These are phyloP conservation scores for Vanessa tameamea DNA, from an alignment of 1,140 invertebrate genomes.

Conservation along the genomic window DNA sequence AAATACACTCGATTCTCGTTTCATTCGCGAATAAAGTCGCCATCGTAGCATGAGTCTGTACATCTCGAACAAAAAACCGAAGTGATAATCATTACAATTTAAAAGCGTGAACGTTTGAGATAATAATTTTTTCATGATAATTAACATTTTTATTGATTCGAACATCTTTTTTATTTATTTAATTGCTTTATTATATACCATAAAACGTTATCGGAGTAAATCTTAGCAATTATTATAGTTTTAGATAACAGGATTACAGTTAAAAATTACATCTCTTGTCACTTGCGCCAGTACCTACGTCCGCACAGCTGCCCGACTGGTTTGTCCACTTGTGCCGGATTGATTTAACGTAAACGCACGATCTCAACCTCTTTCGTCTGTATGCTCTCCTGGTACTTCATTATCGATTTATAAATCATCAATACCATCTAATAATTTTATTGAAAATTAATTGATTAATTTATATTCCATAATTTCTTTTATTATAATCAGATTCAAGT, in stretches of 20 bases:
- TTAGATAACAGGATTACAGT: background rate
- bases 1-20: slow-evolving; percentile 20
- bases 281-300: slow-evolving; percentile 56
- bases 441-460: slow-evolving; percentile 10
- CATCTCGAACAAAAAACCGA: slow-evolving; percentile 31
- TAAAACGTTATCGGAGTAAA: slow-evolving; percentile 1
- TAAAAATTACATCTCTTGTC: slow-evolving; percentile 46
- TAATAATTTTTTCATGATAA: slow-evolving; percentile 8
- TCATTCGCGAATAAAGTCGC: slow-evolving; percentile 30
- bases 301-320: slow-evolving; percentile 76
- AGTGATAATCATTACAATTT: slow-evolving; percentile 35
- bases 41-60: slow-evolving; percentile 34
- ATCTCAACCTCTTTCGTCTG: slow-evolving; percentile 61
- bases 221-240: background rate
- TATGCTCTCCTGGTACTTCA: slow-evolving; percentile 59
- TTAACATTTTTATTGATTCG: slow-evolving; percentile 1
- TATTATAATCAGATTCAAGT: background rate
- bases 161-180: background rate
- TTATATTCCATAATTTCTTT: background rate
- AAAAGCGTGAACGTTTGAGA: slow-evolving; percentile 31
- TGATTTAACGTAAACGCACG: slow-evolving; percentile 77
- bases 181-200: slow-evolving; percentile 11
- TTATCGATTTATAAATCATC: slow-evolving; percentile 55
- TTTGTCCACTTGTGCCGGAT: slow-evolving; percentile 78
- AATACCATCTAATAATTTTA: slow-evolving; percentile 28